Percentiles rank a stretch among this genome's conserved stretches.
Conservation (phyloP, 2,888 invertebrate species). For the Epiblema foenella region DNA sequence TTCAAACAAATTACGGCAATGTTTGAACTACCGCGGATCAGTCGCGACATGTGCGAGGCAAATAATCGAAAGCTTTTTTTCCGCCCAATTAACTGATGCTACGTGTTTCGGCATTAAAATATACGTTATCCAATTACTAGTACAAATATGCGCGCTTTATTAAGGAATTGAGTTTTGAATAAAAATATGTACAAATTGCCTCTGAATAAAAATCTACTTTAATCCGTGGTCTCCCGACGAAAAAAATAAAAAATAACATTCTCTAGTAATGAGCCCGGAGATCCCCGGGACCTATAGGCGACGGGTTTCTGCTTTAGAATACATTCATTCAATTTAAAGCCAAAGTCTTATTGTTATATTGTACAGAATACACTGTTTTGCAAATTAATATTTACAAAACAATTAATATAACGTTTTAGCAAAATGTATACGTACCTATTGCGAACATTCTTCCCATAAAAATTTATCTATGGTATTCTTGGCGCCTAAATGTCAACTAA, state of each 20-base stretch:
- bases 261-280: too few species aligned
- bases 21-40: slow-evolving; percentile 36
- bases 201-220: too few species aligned
- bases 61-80: slow-evolving; percentile 39
- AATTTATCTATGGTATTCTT: neutral
- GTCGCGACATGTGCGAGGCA: slow-evolving; percentile 28
- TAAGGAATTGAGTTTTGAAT: neutral
- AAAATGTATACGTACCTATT: too few species aligned
- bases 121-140: slow-evolving; percentile 17
- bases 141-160: slow-evolving; percentile 4
- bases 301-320: too few species aligned
- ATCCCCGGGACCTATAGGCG: too few species aligned
- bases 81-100: slow-evolving; percentile 22
- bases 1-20: slow-evolving; percentile 41
- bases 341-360: too few species aligned
- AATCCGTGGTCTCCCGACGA: too few species aligned
- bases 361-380: too few species aligned
- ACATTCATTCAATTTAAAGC: too few species aligned
- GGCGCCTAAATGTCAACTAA: slow-evolving; percentile 3
- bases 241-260: too few species aligned
- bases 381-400: too few species aligned
- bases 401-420: too few species aligned
- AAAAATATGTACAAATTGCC: neutral
- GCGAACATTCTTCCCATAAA: neutral
- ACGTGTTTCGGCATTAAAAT: slow-evolving; percentile 42